A percentile compares a stretch with the other conserved stretches of the same genome.
phyloP scores from a whole-genome alignment of 2,113 vertebrate genomes.

The Trinectes maculatus region DNA sequence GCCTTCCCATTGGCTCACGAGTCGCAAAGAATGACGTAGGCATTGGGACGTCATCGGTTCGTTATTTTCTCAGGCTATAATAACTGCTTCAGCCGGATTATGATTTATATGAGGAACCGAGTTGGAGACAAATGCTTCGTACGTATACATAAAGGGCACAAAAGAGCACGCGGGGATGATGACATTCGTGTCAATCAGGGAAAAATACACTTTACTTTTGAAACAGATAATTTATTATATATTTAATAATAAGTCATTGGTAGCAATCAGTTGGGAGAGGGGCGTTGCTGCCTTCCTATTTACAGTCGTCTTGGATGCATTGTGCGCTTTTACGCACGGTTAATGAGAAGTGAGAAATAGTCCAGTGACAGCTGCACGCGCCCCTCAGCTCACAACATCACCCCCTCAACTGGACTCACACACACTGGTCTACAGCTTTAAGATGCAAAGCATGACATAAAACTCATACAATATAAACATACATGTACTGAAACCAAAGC shows the following conservation, averaged over 20 bases:
- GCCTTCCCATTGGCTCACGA: conserved; percentile 57
- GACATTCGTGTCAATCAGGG: neutral
- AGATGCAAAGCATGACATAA: neutral
- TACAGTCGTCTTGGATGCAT: too few species aligned
- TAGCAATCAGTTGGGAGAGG: too few species aligned
- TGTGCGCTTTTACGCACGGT: too few species aligned
- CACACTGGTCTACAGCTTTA: too few species aligned
- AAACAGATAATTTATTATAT: neutral
- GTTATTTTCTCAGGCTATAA: conserved; percentile 27
- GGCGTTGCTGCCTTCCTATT: too few species aligned
- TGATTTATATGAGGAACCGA: neutral
- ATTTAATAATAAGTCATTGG: neutral
- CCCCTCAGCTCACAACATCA: conserved; percentile 20
- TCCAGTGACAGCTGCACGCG: neutral
- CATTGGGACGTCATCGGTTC: conserved; percentile 25
- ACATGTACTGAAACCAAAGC: too few species aligned
- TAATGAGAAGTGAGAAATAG: too few species aligned
- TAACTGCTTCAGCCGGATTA: neutral
- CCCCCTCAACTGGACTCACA: neutral
- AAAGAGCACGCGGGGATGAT: neutral
- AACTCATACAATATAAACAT: too few species aligned
- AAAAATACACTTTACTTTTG: neutral
- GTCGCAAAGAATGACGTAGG: conserved; percentile 37
- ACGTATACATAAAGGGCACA: neutral
- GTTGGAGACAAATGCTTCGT: neutral